Conservation (phyloP, 2,797 vertebrate species). For the Epinephelus awoara region DNA sequence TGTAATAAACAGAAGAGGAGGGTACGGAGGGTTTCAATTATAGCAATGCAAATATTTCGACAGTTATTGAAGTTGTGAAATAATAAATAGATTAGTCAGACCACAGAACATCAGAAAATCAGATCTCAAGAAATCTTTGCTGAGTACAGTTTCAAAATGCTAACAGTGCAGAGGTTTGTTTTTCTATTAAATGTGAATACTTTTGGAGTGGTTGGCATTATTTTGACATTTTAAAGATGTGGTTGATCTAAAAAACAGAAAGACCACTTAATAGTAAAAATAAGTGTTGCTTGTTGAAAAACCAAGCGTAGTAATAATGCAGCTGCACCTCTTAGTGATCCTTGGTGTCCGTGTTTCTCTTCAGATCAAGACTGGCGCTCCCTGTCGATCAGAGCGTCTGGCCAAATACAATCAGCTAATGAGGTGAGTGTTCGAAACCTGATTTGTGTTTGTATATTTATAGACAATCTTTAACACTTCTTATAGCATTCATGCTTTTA, state of each 20-base stretch:
- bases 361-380: conserved; percentile 96
- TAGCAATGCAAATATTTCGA: not conserved
- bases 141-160: not conserved
- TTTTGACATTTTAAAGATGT: conserved; percentile 1
- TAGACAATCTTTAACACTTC: not conserved
- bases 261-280: conserved; percentile 6
- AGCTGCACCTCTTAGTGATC: not conserved
- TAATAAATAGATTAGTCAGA: not conserved
- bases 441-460: not conserved
- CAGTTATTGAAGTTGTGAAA: not conserved
- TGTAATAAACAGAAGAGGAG: not conserved
- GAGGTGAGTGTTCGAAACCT: conserved; percentile 85
- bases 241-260: not conserved
- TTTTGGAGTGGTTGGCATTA: not conserved
- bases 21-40: not conserved
- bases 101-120: not conserved
- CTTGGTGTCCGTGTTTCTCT: conserved; percentile 45
- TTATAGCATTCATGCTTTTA: not conserved
- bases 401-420: conserved; percentile 97
- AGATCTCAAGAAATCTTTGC: not conserved
- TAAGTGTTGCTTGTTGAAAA: not conserved
- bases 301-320: not conserved
- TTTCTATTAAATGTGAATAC: conserved; percentile 2
- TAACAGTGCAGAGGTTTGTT: not conserved
- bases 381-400: conserved; percentile 94